These are phyloP conservation scores for Dendrolimus kikuchii DNA, from an alignment of 1,140 invertebrate species.

Conservation along the genomic window DNA sequence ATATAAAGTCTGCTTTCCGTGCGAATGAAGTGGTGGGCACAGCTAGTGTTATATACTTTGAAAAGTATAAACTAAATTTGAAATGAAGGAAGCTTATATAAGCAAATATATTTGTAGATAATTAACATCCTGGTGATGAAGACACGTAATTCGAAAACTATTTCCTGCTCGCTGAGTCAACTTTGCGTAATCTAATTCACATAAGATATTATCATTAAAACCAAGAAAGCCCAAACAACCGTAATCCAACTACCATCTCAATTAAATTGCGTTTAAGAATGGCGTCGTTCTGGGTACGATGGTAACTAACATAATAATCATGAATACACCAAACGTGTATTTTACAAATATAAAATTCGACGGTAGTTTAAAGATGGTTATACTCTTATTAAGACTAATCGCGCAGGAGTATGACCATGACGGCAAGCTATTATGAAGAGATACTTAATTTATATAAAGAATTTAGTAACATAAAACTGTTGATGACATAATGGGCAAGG, in stretches of 20 bases:
- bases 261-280: constrained; percentile 18
- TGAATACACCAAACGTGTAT: neutral
- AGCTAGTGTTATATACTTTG: too few relatives aligned
- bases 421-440: constrained; percentile 39
- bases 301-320: neutral
- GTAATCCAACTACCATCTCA: neutral
- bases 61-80: too few relatives aligned
- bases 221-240: too few relatives aligned
- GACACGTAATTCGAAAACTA: too few relatives aligned
- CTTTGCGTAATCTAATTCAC: too few relatives aligned
- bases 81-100: too few relatives aligned
- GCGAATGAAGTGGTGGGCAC: too few relatives aligned
- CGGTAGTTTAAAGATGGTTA: constrained; percentile 19
- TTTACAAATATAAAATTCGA: constrained; percentile 1
- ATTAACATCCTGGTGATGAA: too few relatives aligned
- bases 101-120: too few relatives aligned
- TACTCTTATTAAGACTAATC: constrained; percentile 42
- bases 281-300: constrained; percentile 7
- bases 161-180: too few relatives aligned
- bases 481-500: constrained; percentile 65
- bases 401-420: constrained; percentile 46
- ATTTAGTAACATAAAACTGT: constrained; percentile 59
- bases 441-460: constrained; percentile 50
- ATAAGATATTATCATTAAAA: too few relatives aligned
- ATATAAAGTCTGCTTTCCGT: too few relatives aligned